Percentiles rank a stretch among this genome's conserved stretches.
These are phyloP conservation scores for Lucilia cuprina DNA, from an alignment of 1,140 invertebrate genomes.

Conservation along the genomic window DNA sequence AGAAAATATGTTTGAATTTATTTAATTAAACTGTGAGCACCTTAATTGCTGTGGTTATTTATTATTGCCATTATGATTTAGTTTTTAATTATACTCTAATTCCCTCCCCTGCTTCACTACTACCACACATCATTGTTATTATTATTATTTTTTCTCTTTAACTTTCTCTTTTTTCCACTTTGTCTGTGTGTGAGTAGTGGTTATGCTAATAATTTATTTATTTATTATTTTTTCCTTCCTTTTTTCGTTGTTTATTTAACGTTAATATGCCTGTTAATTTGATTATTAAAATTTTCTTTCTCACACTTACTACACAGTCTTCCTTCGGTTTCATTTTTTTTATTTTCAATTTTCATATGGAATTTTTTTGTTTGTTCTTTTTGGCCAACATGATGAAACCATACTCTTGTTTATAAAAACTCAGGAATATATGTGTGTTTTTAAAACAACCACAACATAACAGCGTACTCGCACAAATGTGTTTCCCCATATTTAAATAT, in stretches of 20 bases:
- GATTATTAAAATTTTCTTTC: slow-evolving; percentile 3
- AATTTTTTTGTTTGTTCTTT: neutral
- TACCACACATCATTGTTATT: neutral
- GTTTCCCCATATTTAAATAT: neutral
- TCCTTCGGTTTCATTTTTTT: neutral
- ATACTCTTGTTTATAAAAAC: neutral
- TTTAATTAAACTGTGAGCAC: too few species aligned
- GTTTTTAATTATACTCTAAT: neutral
- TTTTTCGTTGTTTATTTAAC: neutral
- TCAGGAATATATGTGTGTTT: neutral
- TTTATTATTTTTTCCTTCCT: neutral
- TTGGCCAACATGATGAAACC: neutral
- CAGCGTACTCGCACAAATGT: neutral
- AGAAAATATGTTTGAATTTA: too few species aligned
- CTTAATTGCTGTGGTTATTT: neutral
- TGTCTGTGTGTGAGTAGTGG: neutral
- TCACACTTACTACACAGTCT: neutral
- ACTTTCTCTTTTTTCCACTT: neutral
- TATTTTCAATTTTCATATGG: neutral
- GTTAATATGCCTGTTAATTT: neutral
- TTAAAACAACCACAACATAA: neutral
- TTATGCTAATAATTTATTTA: neutral
- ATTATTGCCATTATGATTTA: neutral
- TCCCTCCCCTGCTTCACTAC: neutral
- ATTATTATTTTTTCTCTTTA: neutral